Percentiles rank a stretch among this genome's conserved stretches.
These are phyloP conservation scores for Platygyra sinensis DNA, from an alignment of 64 coral and sea anemone species.

Conservation along the genomic window DNA sequence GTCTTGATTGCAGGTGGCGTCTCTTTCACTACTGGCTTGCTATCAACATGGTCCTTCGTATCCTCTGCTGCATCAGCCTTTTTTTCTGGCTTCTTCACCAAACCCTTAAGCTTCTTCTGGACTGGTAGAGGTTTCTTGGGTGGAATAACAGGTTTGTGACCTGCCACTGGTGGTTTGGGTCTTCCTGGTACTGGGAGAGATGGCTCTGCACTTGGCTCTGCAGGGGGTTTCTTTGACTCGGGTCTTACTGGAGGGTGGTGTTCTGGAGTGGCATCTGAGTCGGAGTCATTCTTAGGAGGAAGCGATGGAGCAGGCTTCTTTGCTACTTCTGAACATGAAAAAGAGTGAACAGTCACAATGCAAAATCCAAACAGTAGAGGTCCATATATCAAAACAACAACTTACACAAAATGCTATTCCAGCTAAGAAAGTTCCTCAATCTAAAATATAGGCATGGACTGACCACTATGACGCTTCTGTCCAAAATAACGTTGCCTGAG, in stretches of 20 bases:
- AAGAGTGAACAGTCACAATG: background rate
- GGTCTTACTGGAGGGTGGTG: too few species aligned
- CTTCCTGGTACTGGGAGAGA: background rate
- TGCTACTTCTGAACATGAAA: background rate
- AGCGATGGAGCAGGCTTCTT: background rate
- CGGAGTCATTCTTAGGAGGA: background rate
- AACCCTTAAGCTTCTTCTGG: slow-evolving; percentile 4
- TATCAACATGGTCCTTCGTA: background rate
- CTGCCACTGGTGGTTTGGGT: slow-evolving; percentile 5
- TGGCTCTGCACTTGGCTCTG: background rate
- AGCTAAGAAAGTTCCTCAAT: too few species aligned
- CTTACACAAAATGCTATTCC: too few species aligned
- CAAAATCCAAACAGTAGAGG: background rate
- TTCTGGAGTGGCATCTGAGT: background rate
- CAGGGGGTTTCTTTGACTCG: background rate
- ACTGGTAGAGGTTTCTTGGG: slow-evolving; percentile 23
- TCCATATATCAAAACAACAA: too few species aligned
- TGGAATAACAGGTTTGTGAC: slow-evolving; percentile 45
- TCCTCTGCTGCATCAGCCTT: background rate
- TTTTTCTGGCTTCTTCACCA: background rate
- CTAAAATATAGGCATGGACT: too few species aligned
- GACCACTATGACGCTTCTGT: too few species aligned
- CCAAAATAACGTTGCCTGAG: too few species aligned
- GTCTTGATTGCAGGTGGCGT: background rate
- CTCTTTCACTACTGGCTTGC: background rate